Conservation (phyloP, 2,888 invertebrate species). For the Dysmachus trigonus region DNA sequence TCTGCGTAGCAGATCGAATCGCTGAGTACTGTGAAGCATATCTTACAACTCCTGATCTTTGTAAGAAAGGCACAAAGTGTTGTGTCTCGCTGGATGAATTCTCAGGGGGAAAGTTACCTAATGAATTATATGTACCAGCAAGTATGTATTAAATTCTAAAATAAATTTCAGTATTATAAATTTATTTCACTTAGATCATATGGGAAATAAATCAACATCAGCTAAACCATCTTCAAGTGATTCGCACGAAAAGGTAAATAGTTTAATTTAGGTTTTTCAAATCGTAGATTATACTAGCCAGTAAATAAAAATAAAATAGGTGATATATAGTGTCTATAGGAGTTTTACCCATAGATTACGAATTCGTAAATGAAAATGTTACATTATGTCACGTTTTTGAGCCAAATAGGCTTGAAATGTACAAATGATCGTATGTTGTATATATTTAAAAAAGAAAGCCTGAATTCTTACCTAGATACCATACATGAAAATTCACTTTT, state of each 20-base stretch:
- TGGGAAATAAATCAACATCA: slow-evolving; percentile 57
- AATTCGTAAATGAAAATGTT: no score
- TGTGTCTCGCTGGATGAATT: slow-evolving; percentile 82
- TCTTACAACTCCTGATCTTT: slow-evolving; percentile 75
- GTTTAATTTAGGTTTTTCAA: no score
- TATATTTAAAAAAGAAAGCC: no score
- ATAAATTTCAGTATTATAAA: slow-evolving; percentile 54
- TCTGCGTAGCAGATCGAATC: slow-evolving; percentile 83
- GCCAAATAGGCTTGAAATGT: no score
- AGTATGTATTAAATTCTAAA: slow-evolving; percentile 60
- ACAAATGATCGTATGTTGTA: no score
- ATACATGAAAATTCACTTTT: no score
- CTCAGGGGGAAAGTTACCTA: slow-evolving; percentile 72
- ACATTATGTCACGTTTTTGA: no score
- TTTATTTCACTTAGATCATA: slow-evolving; percentile 57
- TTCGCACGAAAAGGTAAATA: neutral
- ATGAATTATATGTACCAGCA: slow-evolving; percentile 78
- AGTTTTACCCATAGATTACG: no score
- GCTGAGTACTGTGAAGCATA: slow-evolving; percentile 89
- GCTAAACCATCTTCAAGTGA: slow-evolving; percentile 63
- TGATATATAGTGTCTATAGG: no score
- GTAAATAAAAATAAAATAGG: no score
- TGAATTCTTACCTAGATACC: no score
- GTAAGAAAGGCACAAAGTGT: slow-evolving; percentile 79
- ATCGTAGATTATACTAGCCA: no score